Percentiles rank a stretch among this genome's conserved stretches.
Conservation (phyloP, 2,797 vertebrate species). For the Acanthurus tractus region DNA sequence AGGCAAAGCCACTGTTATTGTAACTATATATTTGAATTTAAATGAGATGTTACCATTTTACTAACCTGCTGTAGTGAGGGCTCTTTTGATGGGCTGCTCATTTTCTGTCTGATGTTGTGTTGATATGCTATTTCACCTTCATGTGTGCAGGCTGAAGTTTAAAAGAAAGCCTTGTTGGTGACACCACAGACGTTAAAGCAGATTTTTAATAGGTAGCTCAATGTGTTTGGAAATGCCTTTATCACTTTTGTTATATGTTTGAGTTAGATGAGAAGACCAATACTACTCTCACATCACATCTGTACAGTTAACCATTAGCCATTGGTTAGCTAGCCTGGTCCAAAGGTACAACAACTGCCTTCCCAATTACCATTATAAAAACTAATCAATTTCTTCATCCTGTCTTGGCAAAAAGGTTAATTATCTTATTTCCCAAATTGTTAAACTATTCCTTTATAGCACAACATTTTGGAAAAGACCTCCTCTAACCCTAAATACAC, state of each 20-base stretch:
- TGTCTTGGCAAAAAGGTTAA: neutral
- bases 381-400: neutral
- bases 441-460: neutral
- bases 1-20: slow-evolving; percentile 65
- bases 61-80: slow-evolving; percentile 61
- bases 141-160: slow-evolving; percentile 23
- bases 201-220: slow-evolving; percentile 6
- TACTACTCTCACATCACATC: neutral
- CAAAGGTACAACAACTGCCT: neutral
- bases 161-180: slow-evolving; percentile 31
- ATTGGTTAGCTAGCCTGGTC: neutral
- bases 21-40: slow-evolving; percentile 55
- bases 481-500: neutral
- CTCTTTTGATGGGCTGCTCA: slow-evolving; percentile 49
- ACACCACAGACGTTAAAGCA: slow-evolving; percentile 37
- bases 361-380: neutral
- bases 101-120: slow-evolving; percentile 42
- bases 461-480: neutral
- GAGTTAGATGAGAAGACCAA: neutral
- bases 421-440: neutral
- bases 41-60: slow-evolving; percentile 39
- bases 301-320: neutral
- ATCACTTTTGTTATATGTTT: slow-evolving; percentile 8
- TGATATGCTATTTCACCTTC: slow-evolving; percentile 46
- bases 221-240: slow-evolving; percentile 15